Base-by-base conservation (phyloP, 2,888 invertebrate genomes). In the Polyploca ridens region DNA sequence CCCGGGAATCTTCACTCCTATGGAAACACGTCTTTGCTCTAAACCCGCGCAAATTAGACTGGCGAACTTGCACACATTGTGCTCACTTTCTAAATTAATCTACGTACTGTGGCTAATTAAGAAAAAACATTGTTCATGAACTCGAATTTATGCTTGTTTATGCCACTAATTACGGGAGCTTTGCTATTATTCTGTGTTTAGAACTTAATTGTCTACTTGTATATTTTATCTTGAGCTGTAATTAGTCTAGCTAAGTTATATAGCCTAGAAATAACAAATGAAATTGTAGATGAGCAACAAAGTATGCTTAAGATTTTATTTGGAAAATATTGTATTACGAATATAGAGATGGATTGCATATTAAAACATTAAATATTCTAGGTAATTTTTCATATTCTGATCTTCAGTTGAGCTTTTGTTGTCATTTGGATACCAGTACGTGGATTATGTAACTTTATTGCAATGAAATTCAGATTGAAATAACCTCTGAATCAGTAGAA, bases 21-120 rank as follows among this genome's bases (percentile, higher is more conserved):
- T 85, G 89, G 79, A 84, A 88, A 91, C 92, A 91, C 83, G 91
- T 90, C 89, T 91, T 92, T 91, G 91, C 92, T 91, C 79, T 91
- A 91, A 88, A 83, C 84, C 86, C 85, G 82, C 82, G 85, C 78
- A 83, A 90, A 90, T 90, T 89, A 90, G 83, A 81, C 79, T 76
- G 79, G 75, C 77, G 70, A 88, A 89, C 86, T 89, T 85, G 83
- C 75, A 72, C 79, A 78, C 86, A 85, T 90, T 90, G 87, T 79
- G 84, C 84, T 81, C 80, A 81, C 82, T 83, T 84, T 84, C 83
- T 81, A 85, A 90, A 91, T 90, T 90, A 91, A 91, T 90, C 87
- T 86, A 86, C 81, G 83, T 85, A 79, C 82, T 78, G 84, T 77
- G 83, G 83, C 77, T 87, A 86, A 86, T 88, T 88, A 86, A 72